phyloP scores from a whole-genome alignment of 1,140 invertebrate genomes.

The Pectinophora gossypiella region DNA sequence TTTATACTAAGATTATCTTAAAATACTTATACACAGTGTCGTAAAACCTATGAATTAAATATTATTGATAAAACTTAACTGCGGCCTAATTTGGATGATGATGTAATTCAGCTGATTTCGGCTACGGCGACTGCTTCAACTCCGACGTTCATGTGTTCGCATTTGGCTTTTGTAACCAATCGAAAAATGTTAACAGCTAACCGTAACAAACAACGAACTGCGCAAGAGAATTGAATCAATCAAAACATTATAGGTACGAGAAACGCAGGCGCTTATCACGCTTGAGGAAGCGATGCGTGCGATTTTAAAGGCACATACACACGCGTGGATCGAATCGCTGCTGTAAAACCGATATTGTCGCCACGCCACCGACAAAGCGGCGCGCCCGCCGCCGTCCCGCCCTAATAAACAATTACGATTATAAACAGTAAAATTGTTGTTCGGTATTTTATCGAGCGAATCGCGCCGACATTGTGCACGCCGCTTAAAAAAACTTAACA shows the following conservation, averaged over 20 bases:
- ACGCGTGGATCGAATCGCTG: conserved; percentile 45
- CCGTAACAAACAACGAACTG: too few relatives aligned
- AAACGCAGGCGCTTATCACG: not conserved
- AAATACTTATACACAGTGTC: too few relatives aligned
- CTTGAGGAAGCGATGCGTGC: conserved; percentile 15
- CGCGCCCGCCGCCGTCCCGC: conserved; percentile 18
- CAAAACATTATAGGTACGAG: not conserved
- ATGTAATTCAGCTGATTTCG: too few relatives aligned
- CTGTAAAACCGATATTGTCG: conserved; percentile 45
- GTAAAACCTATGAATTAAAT: too few relatives aligned
- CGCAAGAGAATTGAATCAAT: not conserved
- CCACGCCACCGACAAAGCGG: conserved; percentile 37
- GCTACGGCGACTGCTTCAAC: too few relatives aligned
- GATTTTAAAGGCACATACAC: conserved; percentile 16
- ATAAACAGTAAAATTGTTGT: conserved; percentile 54
- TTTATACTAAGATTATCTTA: too few relatives aligned
- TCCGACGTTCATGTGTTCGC: too few relatives aligned
- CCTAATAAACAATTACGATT: conserved; percentile 62
- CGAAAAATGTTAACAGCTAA: too few relatives aligned
- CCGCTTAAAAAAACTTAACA: conserved; percentile 4
- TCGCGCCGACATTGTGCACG: conserved; percentile 19
- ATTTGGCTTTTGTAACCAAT: too few relatives aligned
- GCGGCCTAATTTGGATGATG: too few relatives aligned
- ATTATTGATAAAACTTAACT: too few relatives aligned
- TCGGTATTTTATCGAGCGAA: conserved; percentile 46